Conservation (phyloP, 2,888 invertebrate genomes). For the Cancer borealis region DNA sequence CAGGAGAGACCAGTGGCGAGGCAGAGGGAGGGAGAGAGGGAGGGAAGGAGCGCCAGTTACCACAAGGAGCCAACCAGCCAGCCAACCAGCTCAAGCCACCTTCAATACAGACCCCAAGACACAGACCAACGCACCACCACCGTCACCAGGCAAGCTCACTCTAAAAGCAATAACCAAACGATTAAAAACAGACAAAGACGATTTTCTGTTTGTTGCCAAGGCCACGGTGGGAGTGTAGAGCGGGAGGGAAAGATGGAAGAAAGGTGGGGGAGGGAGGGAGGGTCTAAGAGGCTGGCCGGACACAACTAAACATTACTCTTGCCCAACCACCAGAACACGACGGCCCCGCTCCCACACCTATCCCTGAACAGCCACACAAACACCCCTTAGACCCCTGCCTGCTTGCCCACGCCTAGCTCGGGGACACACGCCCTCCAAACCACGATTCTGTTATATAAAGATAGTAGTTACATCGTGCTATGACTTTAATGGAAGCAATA, state of each 20-base stretch:
- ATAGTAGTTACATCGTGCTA: no score
- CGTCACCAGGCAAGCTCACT: not conserved
- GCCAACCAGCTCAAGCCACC: not conserved
- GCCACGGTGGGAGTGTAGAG: not conserved
- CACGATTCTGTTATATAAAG: not conserved
- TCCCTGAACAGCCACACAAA: conserved; percentile 16
- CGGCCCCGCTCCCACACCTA: conserved; percentile 14
- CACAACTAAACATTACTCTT: not conserved
- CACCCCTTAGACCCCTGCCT: not conserved
- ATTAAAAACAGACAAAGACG: not conserved
- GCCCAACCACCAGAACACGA: conserved; percentile 40
- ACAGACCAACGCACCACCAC: not conserved
- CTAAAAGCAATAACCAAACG: not conserved
- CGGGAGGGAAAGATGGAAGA: conserved; percentile 55
- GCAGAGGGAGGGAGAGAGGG: not conserved
- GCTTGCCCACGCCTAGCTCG: not conserved
- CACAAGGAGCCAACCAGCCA: not conserved
- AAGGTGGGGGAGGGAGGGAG: conserved; percentile 31
- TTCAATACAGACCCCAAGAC: not conserved
- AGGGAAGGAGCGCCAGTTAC: not conserved
- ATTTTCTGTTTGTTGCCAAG: not conserved
- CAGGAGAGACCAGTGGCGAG: not conserved
- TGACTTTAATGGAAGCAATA: not conserved
- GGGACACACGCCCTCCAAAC: not conserved
- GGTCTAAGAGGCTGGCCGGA: conserved; percentile 14